Evolutionary conservation across 2,113 vertebrate species (phyloP), one percentile per base, ranked within the genome.

Genomic region (Alectura lathami): DNA sequence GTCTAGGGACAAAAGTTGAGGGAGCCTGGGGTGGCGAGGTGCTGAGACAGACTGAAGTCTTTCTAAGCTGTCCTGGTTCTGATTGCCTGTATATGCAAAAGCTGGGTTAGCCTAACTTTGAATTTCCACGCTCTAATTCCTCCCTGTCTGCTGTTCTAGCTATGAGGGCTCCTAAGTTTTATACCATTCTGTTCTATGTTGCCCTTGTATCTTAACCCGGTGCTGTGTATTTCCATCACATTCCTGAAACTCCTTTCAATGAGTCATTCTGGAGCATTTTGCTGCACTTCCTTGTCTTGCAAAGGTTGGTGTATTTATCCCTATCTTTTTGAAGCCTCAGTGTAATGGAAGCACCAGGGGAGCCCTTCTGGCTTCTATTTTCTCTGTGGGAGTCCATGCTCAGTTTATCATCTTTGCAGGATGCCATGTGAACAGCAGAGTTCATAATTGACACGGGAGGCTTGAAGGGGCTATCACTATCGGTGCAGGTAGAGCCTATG

Each of bases 351-450:
- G 51, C 86, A 91, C 60, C 80, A 64, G 59, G 69, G 91, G 92
- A 93, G 24, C 53, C 69, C 66, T 94, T 93, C 67, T 4, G 7
- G 82, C 72, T 91, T 94, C 86, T 68, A 85, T 96, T 93, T 95
- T 85, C 91, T 96, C 95, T 76, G 7, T 42, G 38, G 93, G 90
- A 93, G 11, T 50, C 81, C 1, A 1, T 91, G 86, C 51, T 93
- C 47, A 50, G 64, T 96, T 95, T 93, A 63, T 79, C 26, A 2
- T 80, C 93, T 86, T 94, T 68, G 50, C 68, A 86, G 93, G 74
- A 67, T 74, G 36, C 50, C 27, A 36, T 6, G 50, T 77, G 91
- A 91, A 43, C 91, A 70, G 43, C 70, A 50, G 77, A 87, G 78
- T 40, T 89, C 79, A 24, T 60, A 59, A 64, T 3, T 76, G 83